Percentiles rank a stretch among this genome's conserved stretches.
These are phyloP conservation scores for Percopsis transmontana DNA, from an alignment of 2,113 vertebrate genomes.

Conservation along the genomic window DNA sequence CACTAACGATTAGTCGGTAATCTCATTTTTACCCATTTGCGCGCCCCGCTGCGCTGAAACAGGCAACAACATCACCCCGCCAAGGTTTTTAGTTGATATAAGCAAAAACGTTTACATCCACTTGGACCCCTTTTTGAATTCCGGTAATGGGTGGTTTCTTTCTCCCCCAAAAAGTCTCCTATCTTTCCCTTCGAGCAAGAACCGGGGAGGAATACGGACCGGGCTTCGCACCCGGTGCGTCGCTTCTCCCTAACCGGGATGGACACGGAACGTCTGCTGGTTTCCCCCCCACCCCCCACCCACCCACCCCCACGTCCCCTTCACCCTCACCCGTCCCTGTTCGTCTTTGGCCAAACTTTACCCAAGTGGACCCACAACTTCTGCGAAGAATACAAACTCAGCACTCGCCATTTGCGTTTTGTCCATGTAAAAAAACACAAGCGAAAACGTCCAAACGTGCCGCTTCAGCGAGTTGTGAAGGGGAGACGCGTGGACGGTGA, in stretches of 20 bases:
- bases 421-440: not conserved
- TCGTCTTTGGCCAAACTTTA: not conserved
- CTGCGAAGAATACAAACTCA: not conserved
- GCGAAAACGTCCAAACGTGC: slow-evolving; percentile 20
- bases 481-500: not conserved
- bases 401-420: not conserved
- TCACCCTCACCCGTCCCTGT: not conserved
- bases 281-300: too few species aligned
- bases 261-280: not conserved
- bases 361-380: not conserved
- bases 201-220: slow-evolving; percentile 9
- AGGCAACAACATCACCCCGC: slow-evolving; percentile 25
- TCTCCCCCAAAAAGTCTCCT: slow-evolving; percentile 23
- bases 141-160: slow-evolving; percentile 21
- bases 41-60: slow-evolving; percentile 46
- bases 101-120: slow-evolving; percentile 47
- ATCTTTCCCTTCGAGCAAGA: slow-evolving; percentile 28
- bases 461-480: slow-evolving; percentile 15
- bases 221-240: slow-evolving; percentile 31
- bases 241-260: slow-evolving; percentile 52
- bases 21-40: slow-evolving; percentile 57
- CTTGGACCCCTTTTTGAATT: slow-evolving; percentile 22
- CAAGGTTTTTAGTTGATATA: slow-evolving; percentile 37
- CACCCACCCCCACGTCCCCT: not conserved
- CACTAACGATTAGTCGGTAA: slow-evolving; percentile 15